phyloP scores from a whole-genome alignment of 2,797 vertebrate species.

The Scolopax rusticola region DNA sequence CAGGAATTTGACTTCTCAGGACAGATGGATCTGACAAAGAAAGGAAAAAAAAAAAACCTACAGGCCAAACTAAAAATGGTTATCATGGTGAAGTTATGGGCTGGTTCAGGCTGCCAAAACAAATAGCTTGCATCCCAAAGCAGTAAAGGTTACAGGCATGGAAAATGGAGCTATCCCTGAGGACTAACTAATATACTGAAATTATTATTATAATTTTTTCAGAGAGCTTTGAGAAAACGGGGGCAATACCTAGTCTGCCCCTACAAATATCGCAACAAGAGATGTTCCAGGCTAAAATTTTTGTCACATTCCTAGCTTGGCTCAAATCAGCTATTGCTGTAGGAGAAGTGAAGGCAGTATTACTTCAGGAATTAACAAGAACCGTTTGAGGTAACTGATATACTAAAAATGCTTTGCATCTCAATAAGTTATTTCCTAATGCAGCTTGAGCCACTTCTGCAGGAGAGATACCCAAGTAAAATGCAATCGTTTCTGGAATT shows the following conservation, averaged over 20 bases:
- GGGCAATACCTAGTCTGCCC: not conserved
- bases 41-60: not conserved
- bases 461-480: not conserved
- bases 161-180: slow-evolving; percentile 62
- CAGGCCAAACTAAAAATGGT: slow-evolving; percentile 54
- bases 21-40: slow-evolving; percentile 27
- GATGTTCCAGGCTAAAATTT: not conserved
- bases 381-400: not conserved
- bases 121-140: slow-evolving; percentile 42
- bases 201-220: slow-evolving; percentile 58
- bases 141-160: slow-evolving; percentile 68
- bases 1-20: slow-evolving; percentile 59
- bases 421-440: not conserved
- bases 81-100: slow-evolving; percentile 63
- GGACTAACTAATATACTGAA: slow-evolving; percentile 53
- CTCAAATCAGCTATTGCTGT: not conserved
- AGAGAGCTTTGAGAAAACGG: slow-evolving; percentile 13
- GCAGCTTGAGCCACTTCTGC: not conserved
- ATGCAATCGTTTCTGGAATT: not conserved
- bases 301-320: not conserved
- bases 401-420: not conserved
- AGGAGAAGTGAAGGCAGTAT: not conserved
- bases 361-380: not conserved
- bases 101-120: slow-evolving; percentile 42
- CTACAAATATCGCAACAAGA: not conserved